Percentiles rank a stretch among this genome's conserved stretches.
Evolutionary conservation across 2,113 vertebrate species (phyloP).

Genomic region (Synchiropus splendidus): DNA sequence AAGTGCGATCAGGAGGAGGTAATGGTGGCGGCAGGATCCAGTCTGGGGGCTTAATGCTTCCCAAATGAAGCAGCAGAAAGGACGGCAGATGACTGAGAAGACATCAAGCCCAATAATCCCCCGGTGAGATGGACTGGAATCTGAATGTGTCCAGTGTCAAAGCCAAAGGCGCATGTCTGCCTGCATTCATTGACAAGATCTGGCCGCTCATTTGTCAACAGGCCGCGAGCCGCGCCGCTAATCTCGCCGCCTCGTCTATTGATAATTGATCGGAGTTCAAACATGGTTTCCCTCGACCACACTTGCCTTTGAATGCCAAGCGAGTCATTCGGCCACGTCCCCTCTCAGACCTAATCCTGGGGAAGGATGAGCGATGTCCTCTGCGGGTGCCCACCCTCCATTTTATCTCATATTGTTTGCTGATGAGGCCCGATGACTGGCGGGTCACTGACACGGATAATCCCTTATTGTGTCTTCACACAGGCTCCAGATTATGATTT

Average conservation of each 20-base stretch:
- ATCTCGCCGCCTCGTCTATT: conserved; percentile 42
- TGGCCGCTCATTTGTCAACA: conserved; percentile 59
- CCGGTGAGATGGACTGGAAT: conserved; percentile 29
- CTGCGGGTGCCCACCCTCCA: conserved; percentile 52
- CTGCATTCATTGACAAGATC: conserved; percentile 71
- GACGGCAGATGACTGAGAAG: conserved; percentile 8
- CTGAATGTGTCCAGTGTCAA: conserved; percentile 56
- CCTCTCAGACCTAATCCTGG: conserved; percentile 55
- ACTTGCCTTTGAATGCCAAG: conserved; percentile 61
- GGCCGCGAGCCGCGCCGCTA: conserved; percentile 29
- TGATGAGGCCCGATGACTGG: no score
- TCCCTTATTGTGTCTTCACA: no score
- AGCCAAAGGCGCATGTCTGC: conserved; percentile 62
- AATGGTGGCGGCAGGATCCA: no score
- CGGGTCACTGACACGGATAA: no score
- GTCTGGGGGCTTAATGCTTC: no score
- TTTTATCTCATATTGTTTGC: conserved; percentile 55
- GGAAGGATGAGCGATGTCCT: conserved; percentile 56
- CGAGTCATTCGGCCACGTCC: conserved; percentile 38
- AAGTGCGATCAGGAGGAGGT: background rate
- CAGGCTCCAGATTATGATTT: no score
- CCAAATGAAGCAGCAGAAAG: background rate
- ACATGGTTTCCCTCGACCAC: conserved; percentile 44
- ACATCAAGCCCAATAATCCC: conserved; percentile 40
- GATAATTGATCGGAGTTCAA: conserved; percentile 70